These are phyloP conservation scores for Argyrosomus regius DNA, from an alignment of 2,797 vertebrate species.

Conservation along the genomic window DNA sequence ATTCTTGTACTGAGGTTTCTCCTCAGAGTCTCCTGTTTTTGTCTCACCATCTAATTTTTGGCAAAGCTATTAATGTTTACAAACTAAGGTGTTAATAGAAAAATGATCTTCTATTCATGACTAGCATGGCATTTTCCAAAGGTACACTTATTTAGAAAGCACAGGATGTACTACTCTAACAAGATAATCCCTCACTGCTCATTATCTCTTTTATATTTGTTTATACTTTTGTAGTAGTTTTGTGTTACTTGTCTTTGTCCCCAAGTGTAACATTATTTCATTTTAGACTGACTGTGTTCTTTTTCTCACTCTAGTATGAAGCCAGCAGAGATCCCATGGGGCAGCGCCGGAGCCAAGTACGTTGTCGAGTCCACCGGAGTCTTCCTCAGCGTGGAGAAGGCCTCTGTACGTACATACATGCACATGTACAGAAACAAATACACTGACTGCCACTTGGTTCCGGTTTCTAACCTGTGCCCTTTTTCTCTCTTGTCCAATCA, in stretches of 20 bases:
- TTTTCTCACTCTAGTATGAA: slow-evolving; percentile 82
- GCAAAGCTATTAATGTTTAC: slow-evolving; percentile 2
- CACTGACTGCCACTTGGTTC: neutral
- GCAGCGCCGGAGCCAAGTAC: slow-evolving; percentile 82
- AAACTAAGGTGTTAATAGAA: neutral
- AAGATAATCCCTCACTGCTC: neutral
- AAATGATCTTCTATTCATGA: neutral
- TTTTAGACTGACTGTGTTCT: neutral
- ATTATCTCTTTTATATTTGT: neutral
- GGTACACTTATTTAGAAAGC: slow-evolving; percentile 19
- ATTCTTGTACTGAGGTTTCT: slow-evolving; percentile 28
- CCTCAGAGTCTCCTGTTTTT: neutral
- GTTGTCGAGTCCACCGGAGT: slow-evolving; percentile 92
- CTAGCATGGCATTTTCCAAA: neutral
- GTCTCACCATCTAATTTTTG: neutral
- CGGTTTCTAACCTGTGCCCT: slow-evolving; percentile 16
- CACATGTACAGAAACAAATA: neutral
- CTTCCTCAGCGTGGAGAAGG: slow-evolving; percentile 89
- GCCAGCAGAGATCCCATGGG: slow-evolving; percentile 91
- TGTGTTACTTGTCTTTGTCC: neutral
- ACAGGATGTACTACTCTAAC: slow-evolving; percentile 5
- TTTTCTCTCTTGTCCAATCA: slow-evolving; percentile 2
- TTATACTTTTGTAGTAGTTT: neutral
- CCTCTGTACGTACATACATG: slow-evolving; percentile 82
- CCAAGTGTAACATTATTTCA: neutral